These are phyloP conservation scores for Micromesistius poutassou DNA, from an alignment of 2,797 vertebrate genomes.

Conservation along the genomic window DNA sequence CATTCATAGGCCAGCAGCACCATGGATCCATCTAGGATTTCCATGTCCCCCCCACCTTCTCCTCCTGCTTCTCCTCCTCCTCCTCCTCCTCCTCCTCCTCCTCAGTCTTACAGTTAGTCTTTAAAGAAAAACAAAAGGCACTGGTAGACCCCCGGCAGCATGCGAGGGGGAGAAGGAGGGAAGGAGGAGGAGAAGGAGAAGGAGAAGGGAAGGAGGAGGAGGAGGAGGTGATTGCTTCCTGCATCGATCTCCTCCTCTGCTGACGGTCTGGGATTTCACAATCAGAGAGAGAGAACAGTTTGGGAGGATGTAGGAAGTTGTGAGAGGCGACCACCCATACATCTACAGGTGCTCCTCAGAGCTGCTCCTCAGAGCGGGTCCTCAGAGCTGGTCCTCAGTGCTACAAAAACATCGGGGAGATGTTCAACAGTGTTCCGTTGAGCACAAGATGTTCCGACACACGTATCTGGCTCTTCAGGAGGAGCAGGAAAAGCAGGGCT, in stretches of 20 bases:
- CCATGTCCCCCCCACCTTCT: neutral
- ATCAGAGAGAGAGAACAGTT: conserved; percentile 24
- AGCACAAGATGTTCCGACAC: neutral
- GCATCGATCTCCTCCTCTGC: conserved; percentile 8
- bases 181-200: conserved; percentile 2
- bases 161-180: neutral
- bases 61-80: neutral
- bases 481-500: neutral
- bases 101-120: conserved; percentile 3
- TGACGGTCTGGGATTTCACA: conserved; percentile 12
- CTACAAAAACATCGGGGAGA: too few species aligned
- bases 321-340: neutral
- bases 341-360: too few species aligned
- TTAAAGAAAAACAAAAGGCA: conserved; percentile 51
- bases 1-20: conserved; percentile 2
- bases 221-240: neutral
- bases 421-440: too few species aligned
- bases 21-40: neutral
- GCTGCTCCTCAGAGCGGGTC: too few species aligned
- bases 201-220: neutral
- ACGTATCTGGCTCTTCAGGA: neutral
- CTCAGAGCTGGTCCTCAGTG: too few species aligned
- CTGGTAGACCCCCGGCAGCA: conserved; percentile 42
- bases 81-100: conserved; percentile 11
- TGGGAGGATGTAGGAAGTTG: neutral